Conservation (phyloP, 92 coral and sea anemone genomes). For the Phenganax subtilis region DNA sequence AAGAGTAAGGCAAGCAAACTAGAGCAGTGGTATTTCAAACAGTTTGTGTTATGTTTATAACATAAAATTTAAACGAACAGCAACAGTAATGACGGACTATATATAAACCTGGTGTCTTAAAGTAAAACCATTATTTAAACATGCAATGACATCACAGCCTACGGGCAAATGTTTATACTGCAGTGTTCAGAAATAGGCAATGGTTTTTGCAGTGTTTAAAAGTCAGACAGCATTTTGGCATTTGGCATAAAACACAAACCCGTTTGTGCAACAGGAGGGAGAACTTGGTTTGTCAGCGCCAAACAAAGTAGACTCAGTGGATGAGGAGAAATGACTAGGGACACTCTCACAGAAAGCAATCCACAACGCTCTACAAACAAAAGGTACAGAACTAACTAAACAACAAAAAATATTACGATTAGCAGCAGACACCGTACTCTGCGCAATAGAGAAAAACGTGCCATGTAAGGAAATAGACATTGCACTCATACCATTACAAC, state of each 20-base stretch:
- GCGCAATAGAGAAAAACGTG: background rate
- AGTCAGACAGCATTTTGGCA: too few species aligned
- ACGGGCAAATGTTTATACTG: too few species aligned
- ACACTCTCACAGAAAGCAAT: conserved; percentile 42
- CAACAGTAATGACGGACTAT: too few species aligned
- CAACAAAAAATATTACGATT: conserved; percentile 16
- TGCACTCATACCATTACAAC: conserved; percentile 11
- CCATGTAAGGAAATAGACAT: background rate
- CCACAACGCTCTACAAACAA: conserved; percentile 29
- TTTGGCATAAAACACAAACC: background rate
- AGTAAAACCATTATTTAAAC: too few species aligned
- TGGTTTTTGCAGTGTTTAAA: too few species aligned
- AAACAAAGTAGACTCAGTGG: background rate
- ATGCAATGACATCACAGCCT: too few species aligned
- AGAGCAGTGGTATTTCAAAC: too few species aligned
- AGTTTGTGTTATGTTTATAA: too few species aligned
- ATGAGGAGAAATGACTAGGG: conserved; percentile 32
- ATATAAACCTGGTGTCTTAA: too few species aligned
- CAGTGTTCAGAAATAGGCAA: too few species aligned
- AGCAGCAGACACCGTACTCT: conserved; percentile 13
- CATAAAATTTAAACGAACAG: too few species aligned
- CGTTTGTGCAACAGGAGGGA: background rate
- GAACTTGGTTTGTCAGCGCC: background rate
- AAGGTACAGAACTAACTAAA: conserved; percentile 21
- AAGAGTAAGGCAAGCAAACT: too few species aligned